Evolutionary conservation across 2,888 invertebrate genomes (phyloP).

Genomic region (Oxycera nigricornis): DNA sequence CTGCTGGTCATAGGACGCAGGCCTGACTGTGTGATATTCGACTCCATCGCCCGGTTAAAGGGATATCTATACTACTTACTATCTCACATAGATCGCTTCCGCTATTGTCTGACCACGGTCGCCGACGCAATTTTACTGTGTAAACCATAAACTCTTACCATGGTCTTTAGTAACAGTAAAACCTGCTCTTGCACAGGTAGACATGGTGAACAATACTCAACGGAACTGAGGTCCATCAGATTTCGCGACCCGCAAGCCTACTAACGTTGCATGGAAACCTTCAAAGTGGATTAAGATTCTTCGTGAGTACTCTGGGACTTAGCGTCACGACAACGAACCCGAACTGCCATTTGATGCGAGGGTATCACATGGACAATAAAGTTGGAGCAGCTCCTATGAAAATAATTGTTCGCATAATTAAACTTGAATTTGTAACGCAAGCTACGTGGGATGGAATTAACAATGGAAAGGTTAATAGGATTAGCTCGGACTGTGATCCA

Average conservation of each 20-base stretch:
- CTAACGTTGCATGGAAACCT: background rate
- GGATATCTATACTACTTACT: too few species aligned
- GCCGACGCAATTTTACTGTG: background rate
- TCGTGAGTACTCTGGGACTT: background rate
- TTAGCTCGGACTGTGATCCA: too few species aligned
- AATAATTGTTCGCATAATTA: background rate
- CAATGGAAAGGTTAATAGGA: background rate
- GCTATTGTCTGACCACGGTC: background rate
- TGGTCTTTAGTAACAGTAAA: background rate
- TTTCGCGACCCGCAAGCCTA: slow-evolving; percentile 12
- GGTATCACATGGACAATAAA: background rate
- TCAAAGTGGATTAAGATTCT: background rate
- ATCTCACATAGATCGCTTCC: too few species aligned
- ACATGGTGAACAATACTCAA: background rate
- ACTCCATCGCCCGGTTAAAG: too few species aligned
- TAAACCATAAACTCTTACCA: slow-evolving; percentile 1
- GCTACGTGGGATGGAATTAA: background rate
- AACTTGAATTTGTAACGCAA: background rate
- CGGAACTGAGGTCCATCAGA: slow-evolving; percentile 8
- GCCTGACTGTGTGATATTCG: too few species aligned
- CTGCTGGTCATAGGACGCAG: too few species aligned
- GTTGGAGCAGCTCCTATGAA: background rate
- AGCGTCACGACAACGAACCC: background rate
- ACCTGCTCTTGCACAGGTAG: background rate
- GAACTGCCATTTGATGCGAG: background rate